Conservation (phyloP, 2,888 invertebrate species). For the Trichopoda pennipes region DNA sequence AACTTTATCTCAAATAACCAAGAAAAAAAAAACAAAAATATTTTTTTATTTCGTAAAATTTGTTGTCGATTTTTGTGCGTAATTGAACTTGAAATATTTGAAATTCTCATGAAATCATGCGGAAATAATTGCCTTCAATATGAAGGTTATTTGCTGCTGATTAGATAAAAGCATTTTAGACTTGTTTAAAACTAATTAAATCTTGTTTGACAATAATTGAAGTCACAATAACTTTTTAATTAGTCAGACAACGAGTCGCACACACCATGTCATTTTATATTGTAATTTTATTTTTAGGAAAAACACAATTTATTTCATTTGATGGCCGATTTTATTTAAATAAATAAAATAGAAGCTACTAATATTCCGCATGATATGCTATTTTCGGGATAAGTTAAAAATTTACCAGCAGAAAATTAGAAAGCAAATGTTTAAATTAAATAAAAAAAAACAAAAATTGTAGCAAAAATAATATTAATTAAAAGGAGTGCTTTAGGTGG, state of each 20-base stretch:
- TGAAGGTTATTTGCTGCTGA: conserved; percentile 40
- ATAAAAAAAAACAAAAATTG: no score
- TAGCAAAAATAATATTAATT: no score
- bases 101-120: conserved; percentile 77
- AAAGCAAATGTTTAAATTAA: no score
- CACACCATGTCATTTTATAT: conserved; percentile 15
- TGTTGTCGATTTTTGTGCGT: conserved; percentile 6
- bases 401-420: no score
- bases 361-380: no score
- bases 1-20: background rate
- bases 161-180: conserved; percentile 15
- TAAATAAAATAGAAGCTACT: no score
- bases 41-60: conserved; percentile 13
- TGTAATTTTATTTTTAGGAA: conserved; percentile 35
- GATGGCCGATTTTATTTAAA: background rate
- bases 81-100: conserved; percentile 70
- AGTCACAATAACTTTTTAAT: conserved; percentile 50
- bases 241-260: conserved; percentile 17
- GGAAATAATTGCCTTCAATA: conserved; percentile 73
- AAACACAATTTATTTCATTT: background rate
- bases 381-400: no score
- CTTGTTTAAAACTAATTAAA: conserved; percentile 41
- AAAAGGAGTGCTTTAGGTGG: no score
- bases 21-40: background rate
- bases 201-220: conserved; percentile 50